phyloP scores from a whole-genome alignment of 2,888 invertebrate species.

The Thereva unica region DNA sequence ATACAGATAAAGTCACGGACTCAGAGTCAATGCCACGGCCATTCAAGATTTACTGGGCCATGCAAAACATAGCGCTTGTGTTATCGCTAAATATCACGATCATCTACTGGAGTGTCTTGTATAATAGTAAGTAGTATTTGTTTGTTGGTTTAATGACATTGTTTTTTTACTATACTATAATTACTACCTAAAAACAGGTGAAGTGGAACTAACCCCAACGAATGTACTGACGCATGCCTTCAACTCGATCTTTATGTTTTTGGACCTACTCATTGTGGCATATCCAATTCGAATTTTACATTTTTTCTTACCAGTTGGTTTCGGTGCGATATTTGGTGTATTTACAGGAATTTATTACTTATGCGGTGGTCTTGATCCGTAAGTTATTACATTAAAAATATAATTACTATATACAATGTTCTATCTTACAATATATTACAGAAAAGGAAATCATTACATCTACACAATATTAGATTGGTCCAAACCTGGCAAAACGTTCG shows the following conservation, averaged over 20 bases:
- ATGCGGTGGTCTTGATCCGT: constrained; percentile 66
- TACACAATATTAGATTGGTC: constrained; percentile 79
- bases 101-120: constrained; percentile 69
- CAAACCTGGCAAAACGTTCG: constrained; percentile 60
- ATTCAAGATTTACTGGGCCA: constrained; percentile 69
- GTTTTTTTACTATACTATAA: neutral
- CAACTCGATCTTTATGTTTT: constrained; percentile 74
- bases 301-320: constrained; percentile 65
- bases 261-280: constrained; percentile 72
- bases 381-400: constrained; percentile 43
- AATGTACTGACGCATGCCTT: constrained; percentile 76
- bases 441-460: constrained; percentile 67
- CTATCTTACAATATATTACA: constrained; percentile 46
- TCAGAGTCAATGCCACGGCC: constrained; percentile 52
- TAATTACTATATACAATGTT: neutral
- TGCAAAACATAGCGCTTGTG: constrained; percentile 69
- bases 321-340: constrained; percentile 62
- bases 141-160: constrained; percentile 19
- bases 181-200: constrained; percentile 56
- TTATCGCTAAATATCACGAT: constrained; percentile 72
- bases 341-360: constrained; percentile 66
- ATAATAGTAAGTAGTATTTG: constrained; percentile 47
- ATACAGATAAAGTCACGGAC: constrained; percentile 52
- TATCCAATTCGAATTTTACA: constrained; percentile 73
- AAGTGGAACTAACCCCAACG: constrained; percentile 65